phyloP scores from a whole-genome alignment of 2,113 vertebrate species.

The Hoplias malabaricus region DNA sequence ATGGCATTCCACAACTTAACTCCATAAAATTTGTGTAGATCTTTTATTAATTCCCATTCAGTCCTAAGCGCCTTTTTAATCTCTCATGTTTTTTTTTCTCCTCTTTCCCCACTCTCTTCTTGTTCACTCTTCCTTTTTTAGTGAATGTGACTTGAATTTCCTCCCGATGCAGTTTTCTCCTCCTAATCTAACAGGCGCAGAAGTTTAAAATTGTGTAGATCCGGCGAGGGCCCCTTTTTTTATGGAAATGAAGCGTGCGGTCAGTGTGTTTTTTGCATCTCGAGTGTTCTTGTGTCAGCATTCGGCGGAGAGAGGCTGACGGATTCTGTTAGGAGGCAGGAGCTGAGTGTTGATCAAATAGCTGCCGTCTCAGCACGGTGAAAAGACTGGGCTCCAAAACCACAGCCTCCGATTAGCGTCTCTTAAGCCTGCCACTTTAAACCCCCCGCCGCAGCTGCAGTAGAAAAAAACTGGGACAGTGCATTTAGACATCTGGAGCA shows the following conservation, averaged over 20 bases:
- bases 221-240: not conserved
- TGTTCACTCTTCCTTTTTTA: not conserved
- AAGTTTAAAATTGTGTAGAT: not conserved
- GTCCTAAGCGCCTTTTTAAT: not conserved
- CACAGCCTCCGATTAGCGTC: slow-evolving; percentile 59
- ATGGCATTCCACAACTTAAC: too few species aligned
- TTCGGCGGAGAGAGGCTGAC: slow-evolving; percentile 57
- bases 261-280: slow-evolving; percentile 29
- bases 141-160: not conserved
- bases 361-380: slow-evolving; percentile 71
- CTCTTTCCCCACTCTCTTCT: not conserved
- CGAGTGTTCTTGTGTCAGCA: slow-evolving; percentile 43
- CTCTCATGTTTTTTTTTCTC: not conserved
- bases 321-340: slow-evolving; percentile 64
- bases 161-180: not conserved
- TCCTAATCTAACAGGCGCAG: slow-evolving; percentile 40
- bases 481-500: slow-evolving; percentile 68
- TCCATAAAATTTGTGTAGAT: too few species aligned
- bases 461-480: slow-evolving; percentile 65
- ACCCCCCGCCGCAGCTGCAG: slow-evolving; percentile 49
- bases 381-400: slow-evolving; percentile 58
- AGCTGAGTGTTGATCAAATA: slow-evolving; percentile 71
- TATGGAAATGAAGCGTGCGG: slow-evolving; percentile 65
- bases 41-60: not conserved
- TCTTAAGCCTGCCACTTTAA: slow-evolving; percentile 52